Evolutionary conservation across 1,140 invertebrate species (phyloP).

Genomic region (Harpegnathos saltator): DNA sequence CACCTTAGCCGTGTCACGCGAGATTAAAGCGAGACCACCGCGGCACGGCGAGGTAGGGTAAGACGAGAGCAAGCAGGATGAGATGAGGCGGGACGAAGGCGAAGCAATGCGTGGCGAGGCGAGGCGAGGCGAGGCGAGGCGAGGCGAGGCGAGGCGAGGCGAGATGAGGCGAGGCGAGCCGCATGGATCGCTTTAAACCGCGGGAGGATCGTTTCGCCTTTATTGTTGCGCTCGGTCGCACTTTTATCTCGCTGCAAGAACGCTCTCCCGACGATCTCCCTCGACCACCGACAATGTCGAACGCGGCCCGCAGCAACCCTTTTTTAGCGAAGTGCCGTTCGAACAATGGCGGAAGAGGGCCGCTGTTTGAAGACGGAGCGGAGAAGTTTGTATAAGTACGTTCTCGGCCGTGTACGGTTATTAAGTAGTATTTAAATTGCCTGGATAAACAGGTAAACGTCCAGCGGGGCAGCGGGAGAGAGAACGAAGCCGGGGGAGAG

Average conservation of each 20-base stretch:
- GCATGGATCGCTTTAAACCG: constrained; percentile 39
- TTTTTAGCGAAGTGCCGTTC: constrained; percentile 5
- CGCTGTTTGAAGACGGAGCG: background rate
- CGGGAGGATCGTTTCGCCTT: constrained; percentile 44
- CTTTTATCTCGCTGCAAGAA: constrained; percentile 32
- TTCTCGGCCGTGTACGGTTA: background rate
- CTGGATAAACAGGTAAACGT: background rate
- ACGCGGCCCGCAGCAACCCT: constrained; percentile 41
- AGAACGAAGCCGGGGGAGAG: too few species aligned
- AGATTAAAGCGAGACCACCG: constrained; percentile 67
- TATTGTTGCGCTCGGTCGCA: constrained; percentile 55
- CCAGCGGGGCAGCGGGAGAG: background rate
- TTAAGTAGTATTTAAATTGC: constrained; percentile 31
- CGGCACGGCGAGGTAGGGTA: background rate
- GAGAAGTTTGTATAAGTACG: background rate
- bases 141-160: background rate
- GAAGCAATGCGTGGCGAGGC: background rate
- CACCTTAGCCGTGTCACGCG: constrained; percentile 64
- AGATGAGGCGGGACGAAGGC: background rate
- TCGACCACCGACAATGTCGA: constrained; percentile 54
- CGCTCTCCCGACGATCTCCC: constrained; percentile 53
- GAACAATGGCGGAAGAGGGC: constrained; percentile 38
- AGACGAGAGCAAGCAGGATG: too few species aligned
- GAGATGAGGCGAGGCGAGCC: constrained; percentile 10
- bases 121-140: background rate